Evolutionary conservation across 2,888 invertebrate species (phyloP).

Genomic region (Petrophora chlorosata): DNA sequence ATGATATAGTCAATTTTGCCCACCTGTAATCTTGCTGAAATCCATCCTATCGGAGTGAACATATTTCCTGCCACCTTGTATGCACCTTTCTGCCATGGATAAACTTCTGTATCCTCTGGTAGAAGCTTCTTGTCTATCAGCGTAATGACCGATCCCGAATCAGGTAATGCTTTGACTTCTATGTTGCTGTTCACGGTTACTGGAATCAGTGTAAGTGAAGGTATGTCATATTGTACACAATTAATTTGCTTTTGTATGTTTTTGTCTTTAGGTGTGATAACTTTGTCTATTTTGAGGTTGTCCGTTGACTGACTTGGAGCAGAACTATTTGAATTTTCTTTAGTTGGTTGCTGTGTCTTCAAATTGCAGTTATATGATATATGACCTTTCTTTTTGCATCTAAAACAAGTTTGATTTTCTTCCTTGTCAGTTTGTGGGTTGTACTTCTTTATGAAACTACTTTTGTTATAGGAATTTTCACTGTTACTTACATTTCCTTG

Average conservation of each 20-base stretch:
- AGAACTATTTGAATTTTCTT: neutral
- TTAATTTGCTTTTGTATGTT: neutral
- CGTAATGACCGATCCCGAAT: neutral
- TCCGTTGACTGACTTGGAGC: neutral
- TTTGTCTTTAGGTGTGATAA: neutral
- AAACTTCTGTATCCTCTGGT: neutral
- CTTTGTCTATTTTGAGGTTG: neutral
- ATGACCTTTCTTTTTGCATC: neutral
- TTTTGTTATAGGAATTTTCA: neutral
- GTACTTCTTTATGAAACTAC: neutral
- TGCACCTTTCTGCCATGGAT: slow-evolving; percentile 6
- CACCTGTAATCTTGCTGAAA: slow-evolving; percentile 6
- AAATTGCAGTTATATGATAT: neutral
- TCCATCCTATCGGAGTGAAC: slow-evolving; percentile 12
- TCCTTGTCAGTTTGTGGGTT: neutral
- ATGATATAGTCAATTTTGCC: slow-evolving; percentile 14
- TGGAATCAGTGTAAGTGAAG: slow-evolving; percentile 1
- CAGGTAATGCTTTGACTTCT: neutral
- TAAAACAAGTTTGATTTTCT: neutral
- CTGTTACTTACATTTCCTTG: neutral
- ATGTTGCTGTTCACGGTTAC: neutral
- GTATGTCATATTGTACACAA: neutral
- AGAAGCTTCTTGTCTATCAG: neutral
- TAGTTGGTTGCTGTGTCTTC: neutral
- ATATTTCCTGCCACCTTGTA: slow-evolving; percentile 7